Conservation (phyloP, 2,888 invertebrate genomes). For the Thera britannica region DNA sequence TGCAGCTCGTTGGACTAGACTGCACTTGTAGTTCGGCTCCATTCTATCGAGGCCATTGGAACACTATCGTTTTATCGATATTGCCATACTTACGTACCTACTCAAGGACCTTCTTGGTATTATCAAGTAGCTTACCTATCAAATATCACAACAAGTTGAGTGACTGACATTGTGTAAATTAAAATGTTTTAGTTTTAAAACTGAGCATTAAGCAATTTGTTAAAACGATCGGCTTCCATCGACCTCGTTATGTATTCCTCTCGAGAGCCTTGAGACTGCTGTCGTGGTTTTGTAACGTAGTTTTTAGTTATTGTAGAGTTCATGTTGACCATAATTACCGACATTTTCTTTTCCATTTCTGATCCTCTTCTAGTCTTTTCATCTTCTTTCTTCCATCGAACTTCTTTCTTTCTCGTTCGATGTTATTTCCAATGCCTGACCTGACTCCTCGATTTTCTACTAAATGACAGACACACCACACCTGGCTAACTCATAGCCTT, state of each 20-base stretch:
- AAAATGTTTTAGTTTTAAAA: slow-evolving; percentile 17
- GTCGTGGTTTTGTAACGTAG: slow-evolving; percentile 33
- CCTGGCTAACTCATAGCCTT: too few relatives aligned
- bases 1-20: too few relatives aligned
- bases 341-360: neutral
- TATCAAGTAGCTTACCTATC: too few relatives aligned
- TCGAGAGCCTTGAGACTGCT: slow-evolving; percentile 32
- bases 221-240: slow-evolving; percentile 34
- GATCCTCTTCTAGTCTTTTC: neutral
- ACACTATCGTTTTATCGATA: slow-evolving; percentile 1
- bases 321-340: neutral
- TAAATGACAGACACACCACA: too few relatives aligned
- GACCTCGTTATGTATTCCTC: slow-evolving; percentile 38
- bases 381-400: neutral
- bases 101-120: neutral
- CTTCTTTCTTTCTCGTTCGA: too few relatives aligned
- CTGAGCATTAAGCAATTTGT: slow-evolving; percentile 28
- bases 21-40: slow-evolving; percentile 2
- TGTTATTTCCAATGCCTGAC: too few relatives aligned
- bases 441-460: too few relatives aligned
- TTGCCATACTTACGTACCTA: neutral
- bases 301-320: neutral
- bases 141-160: neutral
- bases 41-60: slow-evolving; percentile 21
- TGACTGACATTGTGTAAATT: slow-evolving; percentile 13